phyloP scores from a whole-genome alignment of 2,797 vertebrate species.

The Coluber constrictor region DNA sequence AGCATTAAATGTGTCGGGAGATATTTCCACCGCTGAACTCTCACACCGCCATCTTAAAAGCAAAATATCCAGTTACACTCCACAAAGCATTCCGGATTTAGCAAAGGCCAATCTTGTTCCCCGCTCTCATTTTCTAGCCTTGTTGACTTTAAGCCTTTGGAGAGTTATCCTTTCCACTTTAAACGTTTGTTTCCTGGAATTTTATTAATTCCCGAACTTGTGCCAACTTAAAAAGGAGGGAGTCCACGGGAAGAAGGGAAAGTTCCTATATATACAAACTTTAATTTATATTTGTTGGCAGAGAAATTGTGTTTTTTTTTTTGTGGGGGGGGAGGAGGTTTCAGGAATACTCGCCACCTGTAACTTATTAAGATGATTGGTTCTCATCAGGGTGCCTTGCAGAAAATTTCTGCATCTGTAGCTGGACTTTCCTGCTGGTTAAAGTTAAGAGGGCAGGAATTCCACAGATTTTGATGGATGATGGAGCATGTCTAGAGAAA shows the following conservation, averaged over 20 bases:
- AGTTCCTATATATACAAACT: not conserved
- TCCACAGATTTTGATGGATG: constrained; percentile 7
- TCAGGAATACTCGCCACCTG: not conserved
- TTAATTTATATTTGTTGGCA: not conserved
- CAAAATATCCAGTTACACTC: constrained; percentile 27
- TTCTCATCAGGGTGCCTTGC: not conserved
- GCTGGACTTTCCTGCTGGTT: not conserved
- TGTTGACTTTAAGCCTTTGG: constrained; percentile 13
- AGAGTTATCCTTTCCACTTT: constrained; percentile 5
- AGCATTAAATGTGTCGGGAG: constrained; percentile 34
- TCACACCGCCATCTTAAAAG: constrained; percentile 47
- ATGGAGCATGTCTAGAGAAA: not conserved
- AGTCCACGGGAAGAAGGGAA: not conserved
- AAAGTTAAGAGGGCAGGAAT: not conserved
- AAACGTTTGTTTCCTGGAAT: constrained; percentile 9
- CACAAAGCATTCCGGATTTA: not conserved
- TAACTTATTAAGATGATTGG: not conserved
- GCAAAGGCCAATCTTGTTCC: not conserved
- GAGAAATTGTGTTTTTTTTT: not conserved
- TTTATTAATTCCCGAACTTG: not conserved
- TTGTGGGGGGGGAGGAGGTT: accelerated
- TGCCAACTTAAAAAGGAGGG: not conserved
- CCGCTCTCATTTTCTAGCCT: not conserved
- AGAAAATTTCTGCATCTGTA: not conserved
- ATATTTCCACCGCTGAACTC: constrained; percentile 60